A percentile compares a stretch with the other conserved stretches of the same genome.
phyloP scores from a whole-genome alignment of 2,888 invertebrate species.

The Drosophila mimica region DNA sequence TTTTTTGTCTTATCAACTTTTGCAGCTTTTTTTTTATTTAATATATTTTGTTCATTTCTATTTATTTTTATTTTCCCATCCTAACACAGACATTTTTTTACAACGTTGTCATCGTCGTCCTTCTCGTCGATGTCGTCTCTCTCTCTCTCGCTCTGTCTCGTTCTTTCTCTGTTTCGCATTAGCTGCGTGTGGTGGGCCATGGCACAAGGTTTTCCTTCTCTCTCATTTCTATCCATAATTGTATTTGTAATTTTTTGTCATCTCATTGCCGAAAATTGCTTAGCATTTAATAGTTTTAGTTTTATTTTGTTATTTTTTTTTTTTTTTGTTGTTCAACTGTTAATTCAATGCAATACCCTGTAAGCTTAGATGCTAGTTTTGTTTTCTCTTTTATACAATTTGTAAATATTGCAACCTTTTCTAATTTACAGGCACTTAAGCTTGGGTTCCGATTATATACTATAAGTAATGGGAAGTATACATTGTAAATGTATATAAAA shows the following conservation, averaged over 20 bases:
- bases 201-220: slow-evolving; percentile 64
- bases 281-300: slow-evolving; percentile 24
- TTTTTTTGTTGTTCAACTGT: slow-evolving; percentile 18
- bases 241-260: slow-evolving; percentile 8
- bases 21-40: slow-evolving; percentile 18
- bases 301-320: slow-evolving; percentile 16
- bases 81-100: slow-evolving; percentile 29
- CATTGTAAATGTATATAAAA: slow-evolving; percentile 3
- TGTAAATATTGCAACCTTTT: slow-evolving; percentile 76
- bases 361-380: slow-evolving; percentile 41
- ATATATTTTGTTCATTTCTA: slow-evolving; percentile 25
- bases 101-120: slow-evolving; percentile 17
- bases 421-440: slow-evolving; percentile 69
- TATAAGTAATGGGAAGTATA: slow-evolving; percentile 27
- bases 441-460: slow-evolving; percentile 44
- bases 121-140: slow-evolving; percentile 12
- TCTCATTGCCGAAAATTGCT: slow-evolving; percentile 15
- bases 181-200: slow-evolving; percentile 60
- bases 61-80: slow-evolving; percentile 33
- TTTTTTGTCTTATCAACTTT: slow-evolving; percentile 20
- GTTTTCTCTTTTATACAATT: slow-evolving; percentile 25
- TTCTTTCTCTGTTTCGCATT: slow-evolving; percentile 2
- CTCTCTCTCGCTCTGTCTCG: slow-evolving; percentile 14
- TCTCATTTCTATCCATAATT: slow-evolving; percentile 26
- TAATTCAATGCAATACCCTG: slow-evolving; percentile 51